A percentile compares a stretch with the other conserved stretches of the same genome.
Conservation (phyloP, 1,140 invertebrate species). For the Tigriopus japonicus region DNA sequence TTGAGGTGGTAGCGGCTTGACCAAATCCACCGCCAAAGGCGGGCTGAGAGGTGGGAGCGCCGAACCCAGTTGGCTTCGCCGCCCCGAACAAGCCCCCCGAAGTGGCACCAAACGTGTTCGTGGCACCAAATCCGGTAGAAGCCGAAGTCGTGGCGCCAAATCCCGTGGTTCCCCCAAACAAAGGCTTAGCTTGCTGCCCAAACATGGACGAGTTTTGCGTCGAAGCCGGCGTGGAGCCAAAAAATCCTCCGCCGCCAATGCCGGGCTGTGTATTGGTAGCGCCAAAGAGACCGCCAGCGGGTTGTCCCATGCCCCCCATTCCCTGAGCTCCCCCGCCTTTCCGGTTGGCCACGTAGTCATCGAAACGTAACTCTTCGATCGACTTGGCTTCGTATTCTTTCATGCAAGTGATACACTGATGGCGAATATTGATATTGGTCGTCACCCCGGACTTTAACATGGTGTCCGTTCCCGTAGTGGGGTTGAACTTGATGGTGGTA, state of each 20-base stretch:
- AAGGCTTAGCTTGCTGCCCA: constrained; percentile 21
- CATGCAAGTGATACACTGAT: constrained; percentile 34
- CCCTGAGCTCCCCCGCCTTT: constrained; percentile 38
- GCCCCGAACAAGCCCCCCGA: constrained; percentile 15
- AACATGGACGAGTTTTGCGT: constrained; percentile 4
- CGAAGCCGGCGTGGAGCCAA: constrained; percentile 1
- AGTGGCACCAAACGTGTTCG: constrained; percentile 22
- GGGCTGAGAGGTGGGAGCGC: constrained; percentile 18
- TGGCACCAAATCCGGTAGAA: constrained; percentile 29
- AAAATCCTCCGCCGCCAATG: neutral
- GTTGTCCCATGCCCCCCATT: constrained; percentile 13
- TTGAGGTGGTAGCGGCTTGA: neutral
- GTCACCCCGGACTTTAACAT: constrained; percentile 67
- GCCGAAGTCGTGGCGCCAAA: constrained; percentile 15
- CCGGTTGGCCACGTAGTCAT: constrained; percentile 75
- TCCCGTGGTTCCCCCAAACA: constrained; percentile 22
- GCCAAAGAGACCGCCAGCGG: constrained; percentile 7
- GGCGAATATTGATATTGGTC: constrained; percentile 64
- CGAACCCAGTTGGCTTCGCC: constrained; percentile 19
- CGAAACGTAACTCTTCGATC: constrained; percentile 73
- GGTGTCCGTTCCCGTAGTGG: constrained; percentile 67
- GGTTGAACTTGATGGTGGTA: constrained; percentile 64
- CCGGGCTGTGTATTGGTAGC: neutral
- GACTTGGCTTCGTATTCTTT: constrained; percentile 91
- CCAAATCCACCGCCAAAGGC: neutral